phyloP scores from a whole-genome alignment of 2,113 vertebrate species.

The Neotoma lepida region DNA sequence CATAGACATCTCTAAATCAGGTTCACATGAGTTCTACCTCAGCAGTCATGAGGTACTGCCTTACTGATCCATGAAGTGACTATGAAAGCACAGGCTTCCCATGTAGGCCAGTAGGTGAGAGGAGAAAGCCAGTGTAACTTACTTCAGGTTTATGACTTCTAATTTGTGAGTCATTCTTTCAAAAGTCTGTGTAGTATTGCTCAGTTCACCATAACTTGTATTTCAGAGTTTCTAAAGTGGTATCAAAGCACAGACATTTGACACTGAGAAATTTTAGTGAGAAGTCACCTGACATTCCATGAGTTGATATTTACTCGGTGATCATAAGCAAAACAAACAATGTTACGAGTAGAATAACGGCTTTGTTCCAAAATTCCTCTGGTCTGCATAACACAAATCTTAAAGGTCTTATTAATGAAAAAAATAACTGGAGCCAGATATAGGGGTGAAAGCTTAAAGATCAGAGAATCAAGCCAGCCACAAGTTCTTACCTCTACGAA shows the following conservation, averaged over 20 bases:
- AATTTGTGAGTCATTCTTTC: background rate
- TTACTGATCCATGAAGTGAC: background rate
- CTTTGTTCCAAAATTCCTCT: background rate
- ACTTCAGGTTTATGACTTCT: background rate
- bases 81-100: background rate
- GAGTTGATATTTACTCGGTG: background rate
- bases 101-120: background rate
- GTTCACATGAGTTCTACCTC: background rate
- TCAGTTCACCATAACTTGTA: background rate
- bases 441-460: no score
- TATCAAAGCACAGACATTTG: background rate
- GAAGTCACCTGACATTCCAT: background rate
- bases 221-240: background rate
- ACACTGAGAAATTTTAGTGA: background rate
- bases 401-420: no score
- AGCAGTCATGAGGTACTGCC: background rate
- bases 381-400: no score
- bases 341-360: background rate
- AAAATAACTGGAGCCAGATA: no score
- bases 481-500: no score
- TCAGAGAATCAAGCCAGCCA: no score
- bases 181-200: background rate
- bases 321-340: background rate
- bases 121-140: no score
- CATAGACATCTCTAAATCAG: background rate